Base-by-base conservation (phyloP, 2,888 invertebrate species). In the Mesochorus sp. region DNA sequence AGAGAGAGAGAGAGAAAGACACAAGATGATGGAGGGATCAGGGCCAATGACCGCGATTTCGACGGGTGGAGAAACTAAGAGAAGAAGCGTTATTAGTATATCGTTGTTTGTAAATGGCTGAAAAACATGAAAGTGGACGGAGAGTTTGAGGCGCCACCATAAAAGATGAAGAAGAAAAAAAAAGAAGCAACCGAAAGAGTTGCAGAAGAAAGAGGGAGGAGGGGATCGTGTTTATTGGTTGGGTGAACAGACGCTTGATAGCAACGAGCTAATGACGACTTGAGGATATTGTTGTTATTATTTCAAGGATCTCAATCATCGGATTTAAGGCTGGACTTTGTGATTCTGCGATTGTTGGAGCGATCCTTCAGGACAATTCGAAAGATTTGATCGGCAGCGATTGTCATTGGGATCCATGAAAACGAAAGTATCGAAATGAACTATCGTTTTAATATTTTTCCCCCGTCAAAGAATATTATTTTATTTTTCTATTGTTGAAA, bases 31-130 rank as follows among this genome's bases (percentile, higher is more conserved):
- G n/a, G n/a, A n/a, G n/a, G 19, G 26, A 26, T 12, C n/a, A 26
- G 34, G 44, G 64, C 49, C 66, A 53, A 66, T 47, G 71, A 76
- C 17, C 57, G 21, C n/a, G n/a, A n/a, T n/a, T n/a, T n/a, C n/a
- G 42, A 12, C 42, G 28, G 17, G 17, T 17, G 28, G 42, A 24
- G 14, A 14, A 12, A 47, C 10, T 14, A 24, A 14, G 28, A 59
- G 47, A 49, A 21, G 39, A 10, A 51, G 19, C 12, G 10, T 14
- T 26, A 17, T 55, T 57, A 6, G 31, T 26, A 24, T 55, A n/a
- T n/a, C 19, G 55, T 17, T 17, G 10, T 67, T 24, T 14, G 47
- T n/a, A n/a, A 53, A 24, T 31, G 10, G 37, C 51, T n/a, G 47
- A 49, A 26, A 28, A 42, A 34, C 24, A 62, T 39, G 12, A 51